Evolutionary conservation across 2,888 invertebrate genomes (phyloP).

Genomic region (Diogma glabrata): DNA sequence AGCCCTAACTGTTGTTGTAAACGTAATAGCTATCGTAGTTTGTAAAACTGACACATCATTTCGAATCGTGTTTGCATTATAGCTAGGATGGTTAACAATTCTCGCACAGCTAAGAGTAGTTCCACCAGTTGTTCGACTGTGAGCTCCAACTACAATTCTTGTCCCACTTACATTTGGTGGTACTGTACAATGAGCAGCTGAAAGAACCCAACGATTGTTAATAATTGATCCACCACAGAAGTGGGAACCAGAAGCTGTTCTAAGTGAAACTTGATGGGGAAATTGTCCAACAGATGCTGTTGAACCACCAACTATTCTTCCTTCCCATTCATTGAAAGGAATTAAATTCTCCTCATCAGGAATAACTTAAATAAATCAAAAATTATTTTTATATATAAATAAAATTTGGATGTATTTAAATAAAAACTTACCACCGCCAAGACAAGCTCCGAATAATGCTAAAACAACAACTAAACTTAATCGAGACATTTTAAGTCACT

Average conservation of each 20-base stretch:
- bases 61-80: constrained; percentile 8
- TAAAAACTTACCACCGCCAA: too few relatives aligned
- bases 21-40: constrained; percentile 8
- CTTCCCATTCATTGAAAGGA: constrained; percentile 15
- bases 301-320: constrained; percentile 12
- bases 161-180: neutral
- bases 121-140: neutral
- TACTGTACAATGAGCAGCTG: constrained; percentile 1
- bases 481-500: too few relatives aligned
- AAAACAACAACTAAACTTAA: too few relatives aligned
- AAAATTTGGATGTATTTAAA: too few relatives aligned
- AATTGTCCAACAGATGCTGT: constrained; percentile 11
- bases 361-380: too few relatives aligned
- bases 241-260: constrained; percentile 5
- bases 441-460: too few relatives aligned
- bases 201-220: neutral
- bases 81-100: constrained; percentile 14
- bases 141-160: constrained; percentile 1
- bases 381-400: too few relatives aligned
- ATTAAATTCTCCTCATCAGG: too few relatives aligned
- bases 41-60: constrained; percentile 14
- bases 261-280: constrained; percentile 12
- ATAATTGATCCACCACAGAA: constrained; percentile 5
- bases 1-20: constrained; percentile 7
- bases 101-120: neutral